Conservation (phyloP, 2,797 vertebrate genomes). For the Cyprinella venusta region DNA sequence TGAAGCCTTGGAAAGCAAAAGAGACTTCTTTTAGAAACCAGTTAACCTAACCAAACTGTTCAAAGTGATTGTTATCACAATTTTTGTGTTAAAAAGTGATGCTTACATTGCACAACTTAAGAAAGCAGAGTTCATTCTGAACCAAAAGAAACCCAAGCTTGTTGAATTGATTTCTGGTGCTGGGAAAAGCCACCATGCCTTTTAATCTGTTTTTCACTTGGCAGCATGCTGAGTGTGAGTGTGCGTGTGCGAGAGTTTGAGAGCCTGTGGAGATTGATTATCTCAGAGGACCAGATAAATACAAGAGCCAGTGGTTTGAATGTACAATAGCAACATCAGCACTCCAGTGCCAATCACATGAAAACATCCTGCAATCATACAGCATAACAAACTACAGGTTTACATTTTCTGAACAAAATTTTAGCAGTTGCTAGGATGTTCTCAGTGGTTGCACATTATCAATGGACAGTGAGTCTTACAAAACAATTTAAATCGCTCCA, state of each 20-base stretch:
- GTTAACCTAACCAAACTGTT: neutral
- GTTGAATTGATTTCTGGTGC: conserved; percentile 7
- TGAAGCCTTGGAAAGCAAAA: neutral
- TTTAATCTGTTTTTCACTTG: conserved; percentile 34
- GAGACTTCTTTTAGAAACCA: neutral
- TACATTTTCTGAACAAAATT: conserved; percentile 3
- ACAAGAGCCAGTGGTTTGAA: neutral
- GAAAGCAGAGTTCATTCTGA: neutral
- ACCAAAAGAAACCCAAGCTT: neutral
- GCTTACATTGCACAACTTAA: neutral
- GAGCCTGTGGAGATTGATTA: conserved; percentile 32
- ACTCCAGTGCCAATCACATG: neutral
- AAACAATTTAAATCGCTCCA: conserved; percentile 22
- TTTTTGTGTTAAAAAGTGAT: neutral
- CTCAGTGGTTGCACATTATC: neutral
- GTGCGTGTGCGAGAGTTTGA: conserved; percentile 3
- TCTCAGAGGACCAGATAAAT: conserved; percentile 45
- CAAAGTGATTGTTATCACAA: conserved; percentile 7
- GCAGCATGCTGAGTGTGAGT: conserved; percentile 13
- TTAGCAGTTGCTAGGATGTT: neutral
- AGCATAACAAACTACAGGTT: neutral
- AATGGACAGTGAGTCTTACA: neutral
- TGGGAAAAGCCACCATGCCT: neutral
- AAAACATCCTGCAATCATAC: conserved; percentile 23
- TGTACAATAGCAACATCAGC: conserved; percentile 9